Base-by-base conservation (phyloP, 1,140 invertebrate genomes). In the Aphelenchoides avenae region DNA sequence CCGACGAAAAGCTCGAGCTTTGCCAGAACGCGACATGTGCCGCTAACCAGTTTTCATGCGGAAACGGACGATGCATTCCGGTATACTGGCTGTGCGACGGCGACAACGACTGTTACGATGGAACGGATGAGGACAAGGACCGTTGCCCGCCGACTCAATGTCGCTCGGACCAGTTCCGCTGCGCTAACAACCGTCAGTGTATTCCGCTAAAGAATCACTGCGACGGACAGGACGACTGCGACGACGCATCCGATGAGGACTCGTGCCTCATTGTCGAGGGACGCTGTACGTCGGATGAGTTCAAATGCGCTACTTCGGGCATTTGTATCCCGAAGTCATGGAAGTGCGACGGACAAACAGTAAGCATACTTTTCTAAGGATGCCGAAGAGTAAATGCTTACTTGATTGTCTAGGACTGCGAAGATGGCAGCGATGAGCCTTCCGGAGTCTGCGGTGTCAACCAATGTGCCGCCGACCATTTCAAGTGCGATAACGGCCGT, bases 61-160 rank as follows among this genome's bases (percentile, higher is more conserved):
- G 89, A 34, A 91, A 89, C 0, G 92, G 92, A 0, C 88, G 94
- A 68, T 98, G 93, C 75, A 94, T 98, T 50, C 91, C 92, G 0
- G 86, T 89, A 70, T 89, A 88, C 27, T 91, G 88, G 86, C 85
- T 90, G 1, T 94, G 89, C 71, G 93, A 95, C 78, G 82, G 81
- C 78, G 89, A 55, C 27, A 60, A 51, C 30, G 48, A 42, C 31
- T 98, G 93, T 77, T 93, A 93, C 74, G 93, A 97, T 77, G 89
- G 91, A 73, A 89, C 90, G 70, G 94, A 98, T 78, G 94, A 98
- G 79, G 85, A 89, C 39, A 67, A 66, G 47, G 44, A 60, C 73
- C 87, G 91, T 63, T 97, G 93, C 80, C 92, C 93, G 3, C 89
- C 91, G 0, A 87, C 94, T 0, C 88, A 87, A 1, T 97, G 93